phyloP scores from a whole-genome alignment of 2,888 invertebrate genomes.

The Chrysolina americana region DNA sequence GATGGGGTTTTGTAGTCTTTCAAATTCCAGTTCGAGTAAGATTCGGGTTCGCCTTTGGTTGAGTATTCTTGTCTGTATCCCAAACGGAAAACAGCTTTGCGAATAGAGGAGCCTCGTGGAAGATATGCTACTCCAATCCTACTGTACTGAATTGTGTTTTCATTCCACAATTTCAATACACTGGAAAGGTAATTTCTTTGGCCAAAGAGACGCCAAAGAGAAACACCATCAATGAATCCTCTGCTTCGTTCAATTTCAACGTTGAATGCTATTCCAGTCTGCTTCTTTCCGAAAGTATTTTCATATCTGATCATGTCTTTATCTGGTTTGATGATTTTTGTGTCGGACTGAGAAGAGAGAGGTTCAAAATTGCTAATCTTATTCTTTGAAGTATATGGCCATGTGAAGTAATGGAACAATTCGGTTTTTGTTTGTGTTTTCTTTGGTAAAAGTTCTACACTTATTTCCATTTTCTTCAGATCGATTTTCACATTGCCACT shows the following conservation, averaged over 20 bases:
- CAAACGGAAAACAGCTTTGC: slow-evolving; percentile 50
- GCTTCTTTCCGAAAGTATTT: slow-evolving; percentile 69
- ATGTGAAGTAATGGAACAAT: slow-evolving; percentile 74
- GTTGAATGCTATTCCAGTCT: slow-evolving; percentile 73
- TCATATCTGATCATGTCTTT: slow-evolving; percentile 61
- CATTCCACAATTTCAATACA: slow-evolving; percentile 60
- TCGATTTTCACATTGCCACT: slow-evolving; percentile 70
- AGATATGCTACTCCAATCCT: slow-evolving; percentile 70
- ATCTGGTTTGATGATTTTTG: slow-evolving; percentile 68
- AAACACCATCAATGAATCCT: slow-evolving; percentile 68
- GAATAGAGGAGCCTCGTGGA: slow-evolving; percentile 50
- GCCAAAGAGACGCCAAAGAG: slow-evolving; percentile 60
- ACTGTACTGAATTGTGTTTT: slow-evolving; percentile 71
- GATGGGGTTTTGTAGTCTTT: slow-evolving; percentile 67
- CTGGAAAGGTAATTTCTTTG: slow-evolving; percentile 58
- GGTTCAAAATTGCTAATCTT: slow-evolving; percentile 74
- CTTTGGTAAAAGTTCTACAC: slow-evolving; percentile 71
- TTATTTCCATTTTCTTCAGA: slow-evolving; percentile 69
- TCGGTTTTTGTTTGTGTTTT: slow-evolving; percentile 71
- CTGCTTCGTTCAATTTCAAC: slow-evolving; percentile 72
- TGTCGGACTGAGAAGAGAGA: slow-evolving; percentile 69
- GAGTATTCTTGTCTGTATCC: slow-evolving; percentile 53
- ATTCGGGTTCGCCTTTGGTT: slow-evolving; percentile 36
- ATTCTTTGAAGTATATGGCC: slow-evolving; percentile 77
- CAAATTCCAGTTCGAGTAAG: slow-evolving; percentile 22